A percentile compares a stretch with the other conserved stretches of the same genome.
phyloP scores from a whole-genome alignment of 2,113 vertebrate species.

The Neodon shergylaensis region DNA sequence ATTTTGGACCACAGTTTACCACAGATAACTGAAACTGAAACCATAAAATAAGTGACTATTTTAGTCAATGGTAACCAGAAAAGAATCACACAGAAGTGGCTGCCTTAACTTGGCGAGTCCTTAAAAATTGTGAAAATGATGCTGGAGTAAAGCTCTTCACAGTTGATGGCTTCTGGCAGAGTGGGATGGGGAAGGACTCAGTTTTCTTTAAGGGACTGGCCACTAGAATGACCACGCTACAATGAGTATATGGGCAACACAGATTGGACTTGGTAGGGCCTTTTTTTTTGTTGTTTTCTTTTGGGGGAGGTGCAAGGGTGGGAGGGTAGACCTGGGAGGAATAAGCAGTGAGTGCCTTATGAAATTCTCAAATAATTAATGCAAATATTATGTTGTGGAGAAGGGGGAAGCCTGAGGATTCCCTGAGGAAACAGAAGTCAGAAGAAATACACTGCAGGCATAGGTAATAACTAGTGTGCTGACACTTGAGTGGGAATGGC shows the following conservation, averaged over 20 bases:
- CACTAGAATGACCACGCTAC: fast-evolving
- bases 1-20: neutral
- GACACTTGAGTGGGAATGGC: neutral
- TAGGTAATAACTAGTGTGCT: neutral
- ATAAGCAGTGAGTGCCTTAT: neutral
- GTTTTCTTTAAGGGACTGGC: too few species aligned
- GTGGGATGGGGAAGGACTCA: too few species aligned
- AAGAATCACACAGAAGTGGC: neutral
- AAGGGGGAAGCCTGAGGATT: neutral
- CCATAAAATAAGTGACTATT: neutral
- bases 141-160: neutral
- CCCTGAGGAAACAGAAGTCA: neutral
- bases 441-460: neutral
- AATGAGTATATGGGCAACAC: too few species aligned
- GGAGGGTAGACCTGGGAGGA: neutral
- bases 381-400: neutral
- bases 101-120: neutral
- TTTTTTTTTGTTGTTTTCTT: neutral
- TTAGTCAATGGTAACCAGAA: neutral
- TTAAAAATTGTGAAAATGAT: neutral
- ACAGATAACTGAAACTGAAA: neutral
- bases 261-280: too few species aligned
- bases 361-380: neutral
- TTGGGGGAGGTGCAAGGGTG: too few species aligned
- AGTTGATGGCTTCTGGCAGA: neutral